phyloP scores from a whole-genome alignment of 2,113 vertebrate genomes.

The Sphaerodactylus townsendi region DNA sequence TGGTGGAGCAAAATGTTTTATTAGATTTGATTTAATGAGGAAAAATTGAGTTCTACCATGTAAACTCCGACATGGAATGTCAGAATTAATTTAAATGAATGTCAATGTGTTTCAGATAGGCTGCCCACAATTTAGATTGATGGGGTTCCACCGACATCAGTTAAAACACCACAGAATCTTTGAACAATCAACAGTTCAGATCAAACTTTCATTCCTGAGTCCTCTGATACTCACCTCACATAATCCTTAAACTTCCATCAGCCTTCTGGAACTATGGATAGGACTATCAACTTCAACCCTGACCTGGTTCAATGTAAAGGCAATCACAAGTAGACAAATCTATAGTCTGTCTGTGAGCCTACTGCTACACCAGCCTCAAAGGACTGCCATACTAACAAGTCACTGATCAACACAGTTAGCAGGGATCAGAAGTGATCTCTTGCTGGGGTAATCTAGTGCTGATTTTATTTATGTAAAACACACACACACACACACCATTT shows the following conservation, averaged over 20 bases:
- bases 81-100: constrained; percentile 46
- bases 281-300: neutral
- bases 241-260: neutral
- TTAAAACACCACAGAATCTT: constrained; percentile 2
- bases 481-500: no score
- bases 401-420: neutral
- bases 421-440: neutral
- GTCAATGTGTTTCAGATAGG: constrained; percentile 25
- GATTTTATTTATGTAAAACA: neutral
- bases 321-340: neutral
- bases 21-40: constrained; percentile 35
- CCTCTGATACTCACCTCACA: neutral
- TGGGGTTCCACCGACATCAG: neutral
- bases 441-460: neutral
- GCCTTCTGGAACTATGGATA: neutral
- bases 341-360: neutral
- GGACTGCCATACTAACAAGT: neutral
- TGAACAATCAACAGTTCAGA: constrained; percentile 1
- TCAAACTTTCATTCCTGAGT: neutral
- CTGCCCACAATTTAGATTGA: constrained; percentile 8
- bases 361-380: neutral
- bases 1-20: constrained; percentile 19
- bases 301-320: neutral
- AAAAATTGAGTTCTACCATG: constrained; percentile 34
- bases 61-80: constrained; percentile 9